These are phyloP conservation scores for Neelides sp. DNA, from an alignment of 1,140 invertebrate genomes.

Conservation along the genomic window DNA sequence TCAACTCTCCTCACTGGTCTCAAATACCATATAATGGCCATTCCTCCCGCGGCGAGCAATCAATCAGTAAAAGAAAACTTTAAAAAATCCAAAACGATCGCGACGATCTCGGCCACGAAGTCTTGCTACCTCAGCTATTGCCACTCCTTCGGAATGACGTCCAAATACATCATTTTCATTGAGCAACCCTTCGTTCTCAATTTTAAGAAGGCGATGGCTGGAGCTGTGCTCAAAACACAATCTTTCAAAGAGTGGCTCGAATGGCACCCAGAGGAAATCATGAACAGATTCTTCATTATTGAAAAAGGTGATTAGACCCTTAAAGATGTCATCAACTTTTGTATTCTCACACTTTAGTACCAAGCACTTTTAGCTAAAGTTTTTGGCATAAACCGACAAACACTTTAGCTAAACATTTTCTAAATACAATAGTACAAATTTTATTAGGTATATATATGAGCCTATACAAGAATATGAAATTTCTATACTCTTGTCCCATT, in stretches of 20 bases:
- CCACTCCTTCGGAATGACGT: constrained; percentile 45
- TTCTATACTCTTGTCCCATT: too few species aligned
- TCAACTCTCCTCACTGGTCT: constrained; percentile 27
- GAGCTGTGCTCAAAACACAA: constrained; percentile 36
- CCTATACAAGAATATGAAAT: too few species aligned
- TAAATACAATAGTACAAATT: too few species aligned
- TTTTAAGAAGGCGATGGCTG: constrained; percentile 30
- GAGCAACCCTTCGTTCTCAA: constrained; percentile 37
- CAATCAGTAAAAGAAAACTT: constrained; percentile 19
- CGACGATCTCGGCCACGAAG: constrained; percentile 35
- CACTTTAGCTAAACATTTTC: too few species aligned
- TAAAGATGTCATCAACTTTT: too few species aligned
- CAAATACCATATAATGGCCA: constrained; percentile 33
- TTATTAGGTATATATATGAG: too few species aligned
- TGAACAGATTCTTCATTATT: constrained; percentile 38
- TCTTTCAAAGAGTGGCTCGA: constrained; percentile 40
- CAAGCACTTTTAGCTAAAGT: too few species aligned
- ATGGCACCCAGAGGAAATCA: constrained; percentile 38
- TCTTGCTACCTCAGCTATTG: constrained; percentile 37
- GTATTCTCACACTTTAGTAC: too few species aligned
- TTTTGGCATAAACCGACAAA: too few species aligned
- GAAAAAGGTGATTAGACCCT: too few species aligned
- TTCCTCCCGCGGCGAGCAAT: constrained; percentile 16
- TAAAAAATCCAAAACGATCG: constrained; percentile 32
- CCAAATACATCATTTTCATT: constrained; percentile 43